Percentiles rank a stretch among this genome's conserved stretches.
Evolutionary conservation across 2,113 vertebrate genomes (phyloP).

Genomic region (Grammomys surdaster): DNA sequence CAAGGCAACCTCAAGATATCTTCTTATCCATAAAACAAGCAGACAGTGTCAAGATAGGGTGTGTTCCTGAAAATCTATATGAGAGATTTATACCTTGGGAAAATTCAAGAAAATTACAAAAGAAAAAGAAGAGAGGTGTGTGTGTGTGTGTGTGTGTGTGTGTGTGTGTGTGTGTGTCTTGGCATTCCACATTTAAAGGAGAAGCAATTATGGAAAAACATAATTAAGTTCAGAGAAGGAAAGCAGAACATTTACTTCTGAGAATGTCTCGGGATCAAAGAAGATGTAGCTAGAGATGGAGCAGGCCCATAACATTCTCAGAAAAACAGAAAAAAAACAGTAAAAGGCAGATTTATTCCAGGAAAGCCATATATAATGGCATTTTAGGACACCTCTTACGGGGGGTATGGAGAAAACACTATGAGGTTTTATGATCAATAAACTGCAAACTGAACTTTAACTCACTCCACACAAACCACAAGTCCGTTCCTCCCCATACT

Average conservation of each 20-base stretch:
- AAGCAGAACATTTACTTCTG: background rate
- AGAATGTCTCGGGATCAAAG: background rate
- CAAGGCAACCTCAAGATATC: background rate
- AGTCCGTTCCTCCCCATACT: background rate
- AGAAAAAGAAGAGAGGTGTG: too few species aligned
- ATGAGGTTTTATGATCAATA: background rate
- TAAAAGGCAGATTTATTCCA: background rate
- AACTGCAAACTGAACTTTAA: background rate
- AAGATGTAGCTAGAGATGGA: background rate
- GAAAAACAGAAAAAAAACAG: background rate
- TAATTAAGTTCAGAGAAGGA: background rate
- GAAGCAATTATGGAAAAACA: background rate
- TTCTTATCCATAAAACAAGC: conserved; percentile 4
- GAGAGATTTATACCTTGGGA: background rate
- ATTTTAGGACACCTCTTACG: background rate
- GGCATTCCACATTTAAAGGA: background rate
- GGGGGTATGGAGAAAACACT: background rate
- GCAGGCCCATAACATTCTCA: background rate
- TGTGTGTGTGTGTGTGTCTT: too few species aligned
- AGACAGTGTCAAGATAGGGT: background rate
- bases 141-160: too few species aligned
- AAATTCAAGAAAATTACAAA: background rate
- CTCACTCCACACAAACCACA: background rate
- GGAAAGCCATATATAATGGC: background rate
- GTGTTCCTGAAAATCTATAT: background rate